Evolutionary conservation across 2,888 invertebrate genomes (phyloP).

Genomic region (Pseudococcus jackbeardsleyi): DNA sequence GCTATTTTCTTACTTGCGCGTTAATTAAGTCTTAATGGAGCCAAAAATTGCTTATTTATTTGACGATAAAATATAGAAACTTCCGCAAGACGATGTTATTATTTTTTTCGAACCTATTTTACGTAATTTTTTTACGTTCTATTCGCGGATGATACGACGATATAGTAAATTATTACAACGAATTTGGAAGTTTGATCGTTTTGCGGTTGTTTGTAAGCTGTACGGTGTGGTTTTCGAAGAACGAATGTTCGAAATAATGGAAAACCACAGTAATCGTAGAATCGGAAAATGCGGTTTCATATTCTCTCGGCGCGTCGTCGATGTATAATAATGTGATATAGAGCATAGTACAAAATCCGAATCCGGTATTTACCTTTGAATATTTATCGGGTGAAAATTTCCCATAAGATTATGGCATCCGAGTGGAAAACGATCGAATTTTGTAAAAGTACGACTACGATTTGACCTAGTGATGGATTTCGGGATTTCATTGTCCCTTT

Average conservation of each 20-base stretch:
- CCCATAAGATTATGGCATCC: not conserved
- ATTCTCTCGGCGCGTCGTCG: not conserved
- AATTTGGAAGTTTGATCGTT: conserved; percentile 4
- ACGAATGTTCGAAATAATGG: conserved; percentile 24
- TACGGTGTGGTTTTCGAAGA: not conserved
- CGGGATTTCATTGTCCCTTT: no score
- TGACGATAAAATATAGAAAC: not conserved
- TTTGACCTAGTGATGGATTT: not conserved
- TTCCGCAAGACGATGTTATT: not conserved
- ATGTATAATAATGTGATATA: not conserved
- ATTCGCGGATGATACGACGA: not conserved
- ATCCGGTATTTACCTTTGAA: conserved; percentile 4
- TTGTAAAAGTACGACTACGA: not conserved
- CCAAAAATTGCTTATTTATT: conserved; percentile 10
- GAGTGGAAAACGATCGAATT: not conserved
- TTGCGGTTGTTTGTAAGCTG: not conserved
- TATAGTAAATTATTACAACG: not conserved
- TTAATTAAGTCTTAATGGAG: conserved; percentile 2
- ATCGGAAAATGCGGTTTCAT: conserved; percentile 13
- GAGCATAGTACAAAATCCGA: not conserved
- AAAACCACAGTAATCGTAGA: conserved; percentile 19
- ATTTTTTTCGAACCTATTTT: not conserved
- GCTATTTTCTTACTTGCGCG: not conserved
- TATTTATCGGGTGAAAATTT: not conserved
- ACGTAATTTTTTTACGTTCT: not conserved